phyloP scores from a whole-genome alignment of 2,113 vertebrate genomes.

The Caranx melampygus region DNA sequence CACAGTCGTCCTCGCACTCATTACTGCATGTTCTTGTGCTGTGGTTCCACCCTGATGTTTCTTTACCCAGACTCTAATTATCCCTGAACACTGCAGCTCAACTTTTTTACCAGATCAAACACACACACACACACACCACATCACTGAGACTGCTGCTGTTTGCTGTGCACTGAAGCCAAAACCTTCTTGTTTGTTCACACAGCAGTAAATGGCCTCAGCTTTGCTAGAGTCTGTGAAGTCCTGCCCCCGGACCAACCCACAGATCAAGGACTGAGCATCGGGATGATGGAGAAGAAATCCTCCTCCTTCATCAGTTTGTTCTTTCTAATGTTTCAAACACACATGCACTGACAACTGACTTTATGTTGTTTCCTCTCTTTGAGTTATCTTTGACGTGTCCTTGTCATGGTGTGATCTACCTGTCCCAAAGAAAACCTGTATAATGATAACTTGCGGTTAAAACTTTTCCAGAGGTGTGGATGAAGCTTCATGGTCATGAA shows the following conservation, averaged over 20 bases:
- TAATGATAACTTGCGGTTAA: no score
- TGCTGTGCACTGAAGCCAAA: neutral
- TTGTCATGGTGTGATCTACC: no score
- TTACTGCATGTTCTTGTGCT: neutral
- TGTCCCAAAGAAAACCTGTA: no score
- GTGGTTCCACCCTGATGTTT: slow-evolving; percentile 5
- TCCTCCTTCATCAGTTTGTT: no score
- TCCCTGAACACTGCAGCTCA: slow-evolving; percentile 12
- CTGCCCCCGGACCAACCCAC: slow-evolving; percentile 2
- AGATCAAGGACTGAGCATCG: slow-evolving; percentile 7
- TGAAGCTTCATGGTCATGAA: neutral
- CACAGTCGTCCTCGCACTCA: no score
- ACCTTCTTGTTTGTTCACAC: slow-evolving; percentile 26
- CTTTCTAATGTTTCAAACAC: no score
- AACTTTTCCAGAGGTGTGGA: neutral
- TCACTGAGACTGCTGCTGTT: slow-evolving; percentile 2
- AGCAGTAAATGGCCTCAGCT: neutral
- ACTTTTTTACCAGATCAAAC: slow-evolving; percentile 49
- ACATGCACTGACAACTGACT: neutral
- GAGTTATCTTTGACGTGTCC: neutral
- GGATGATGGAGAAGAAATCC: neutral
- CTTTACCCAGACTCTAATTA: slow-evolving; percentile 50
- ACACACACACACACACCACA: neutral
- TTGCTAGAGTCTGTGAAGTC: neutral
- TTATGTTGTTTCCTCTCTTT: neutral